phyloP scores from a whole-genome alignment of 2,113 vertebrate genomes.

The Alexandromys fortis region DNA sequence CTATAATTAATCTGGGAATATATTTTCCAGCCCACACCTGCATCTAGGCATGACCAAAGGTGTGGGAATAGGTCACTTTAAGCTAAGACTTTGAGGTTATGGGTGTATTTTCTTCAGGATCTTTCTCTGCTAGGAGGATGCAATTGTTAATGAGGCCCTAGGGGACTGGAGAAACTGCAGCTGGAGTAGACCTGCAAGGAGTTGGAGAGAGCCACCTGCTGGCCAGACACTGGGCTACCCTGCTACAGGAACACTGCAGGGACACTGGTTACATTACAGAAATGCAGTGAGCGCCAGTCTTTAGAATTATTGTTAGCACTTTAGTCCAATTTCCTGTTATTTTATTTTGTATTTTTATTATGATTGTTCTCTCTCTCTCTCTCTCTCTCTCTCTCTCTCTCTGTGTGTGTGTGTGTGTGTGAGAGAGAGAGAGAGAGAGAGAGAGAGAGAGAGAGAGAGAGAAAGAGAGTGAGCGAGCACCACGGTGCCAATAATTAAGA shows the following conservation, averaged over 20 bases:
- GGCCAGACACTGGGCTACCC: not conserved
- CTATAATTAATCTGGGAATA: not conserved
- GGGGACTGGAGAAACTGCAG: not conserved
- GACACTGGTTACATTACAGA: not conserved
- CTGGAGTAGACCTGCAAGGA: not conserved
- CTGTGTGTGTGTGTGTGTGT: too few relatives aligned
- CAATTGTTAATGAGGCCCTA: not conserved
- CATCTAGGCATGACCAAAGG: not conserved
- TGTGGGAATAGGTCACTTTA: not conserved
- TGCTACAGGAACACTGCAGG: fast-evolving
- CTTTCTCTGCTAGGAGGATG: not conserved
- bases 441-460: too few relatives aligned
- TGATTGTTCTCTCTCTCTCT: not conserved
- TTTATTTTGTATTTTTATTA: not conserved
- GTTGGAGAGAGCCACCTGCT: not conserved
- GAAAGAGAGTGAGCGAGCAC: too few relatives aligned
- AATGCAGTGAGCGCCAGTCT: not conserved
- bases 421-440: too few relatives aligned
- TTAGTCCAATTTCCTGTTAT: not conserved
- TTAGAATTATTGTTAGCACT: not conserved
- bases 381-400: too few relatives aligned
- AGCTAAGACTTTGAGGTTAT: not conserved
- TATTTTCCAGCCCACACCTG: not conserved
- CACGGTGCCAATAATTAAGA: too few relatives aligned
- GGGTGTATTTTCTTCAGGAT: not conserved